Evolutionary conservation across 30 jellyfish, hydroid and myxozoan genomes (phyloP).

Genomic region (Aurelia aurita complex sp. Pacific): DNA sequence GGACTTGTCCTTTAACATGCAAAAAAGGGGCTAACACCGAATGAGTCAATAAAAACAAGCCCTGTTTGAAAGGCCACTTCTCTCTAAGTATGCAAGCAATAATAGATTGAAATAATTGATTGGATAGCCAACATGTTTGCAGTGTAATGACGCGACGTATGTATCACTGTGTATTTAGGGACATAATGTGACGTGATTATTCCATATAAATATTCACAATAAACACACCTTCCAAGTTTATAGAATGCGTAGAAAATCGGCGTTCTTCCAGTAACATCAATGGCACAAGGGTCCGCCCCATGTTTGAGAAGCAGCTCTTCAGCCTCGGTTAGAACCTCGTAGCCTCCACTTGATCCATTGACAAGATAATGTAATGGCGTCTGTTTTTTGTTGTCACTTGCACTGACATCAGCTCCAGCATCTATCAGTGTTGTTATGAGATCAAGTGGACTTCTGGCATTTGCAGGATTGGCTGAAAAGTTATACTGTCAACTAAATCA

Average conservation of each 20-base stretch:
- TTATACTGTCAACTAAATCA: too few relatives aligned
- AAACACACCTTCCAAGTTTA: constrained; percentile 12
- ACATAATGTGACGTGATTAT: neutral
- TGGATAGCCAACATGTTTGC: too few relatives aligned
- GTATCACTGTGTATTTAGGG: neutral
- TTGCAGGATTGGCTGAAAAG: neutral
- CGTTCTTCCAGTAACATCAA: constrained; percentile 19
- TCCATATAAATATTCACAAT: neutral
- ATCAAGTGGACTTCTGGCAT: neutral
- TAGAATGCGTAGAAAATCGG: constrained; percentile 43
- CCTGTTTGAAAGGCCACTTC: too few relatives aligned
- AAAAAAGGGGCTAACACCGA: too few relatives aligned
- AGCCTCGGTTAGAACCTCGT: constrained; percentile 40
- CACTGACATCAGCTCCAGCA: constrained; percentile 36
- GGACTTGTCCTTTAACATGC: too few relatives aligned
- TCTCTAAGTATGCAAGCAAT: too few relatives aligned
- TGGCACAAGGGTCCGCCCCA: constrained; percentile 42
- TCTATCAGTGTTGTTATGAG: constrained; percentile 4
- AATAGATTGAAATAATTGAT: too few relatives aligned
- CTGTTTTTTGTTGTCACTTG: neutral
- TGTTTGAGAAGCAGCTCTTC: constrained; percentile 25
- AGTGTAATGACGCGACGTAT: too few relatives aligned
- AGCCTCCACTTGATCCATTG: constrained; percentile 51
- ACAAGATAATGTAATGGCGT: constrained; percentile 43
- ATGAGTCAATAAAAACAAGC: too few relatives aligned